phyloP scores from a whole-genome alignment of 2,113 vertebrate genomes.

The Pontoporia blainvillei region DNA sequence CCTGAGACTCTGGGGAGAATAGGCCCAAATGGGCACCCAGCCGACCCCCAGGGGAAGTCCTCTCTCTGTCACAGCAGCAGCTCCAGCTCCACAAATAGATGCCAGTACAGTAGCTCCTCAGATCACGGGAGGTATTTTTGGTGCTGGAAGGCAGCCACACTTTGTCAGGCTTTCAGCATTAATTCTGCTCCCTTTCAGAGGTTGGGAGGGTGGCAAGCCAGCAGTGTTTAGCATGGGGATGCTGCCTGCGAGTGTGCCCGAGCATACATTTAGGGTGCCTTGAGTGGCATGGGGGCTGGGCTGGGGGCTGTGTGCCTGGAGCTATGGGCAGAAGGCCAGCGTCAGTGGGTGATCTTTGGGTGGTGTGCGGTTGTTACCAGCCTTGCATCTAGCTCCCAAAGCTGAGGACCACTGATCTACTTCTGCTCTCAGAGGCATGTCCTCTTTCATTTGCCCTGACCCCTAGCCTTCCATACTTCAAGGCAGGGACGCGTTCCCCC shows the following conservation, averaged over 20 bases:
- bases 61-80: background rate
- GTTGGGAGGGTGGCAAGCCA: background rate
- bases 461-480: background rate
- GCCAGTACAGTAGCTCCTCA: constrained; percentile 28
- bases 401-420: background rate
- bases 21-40: background rate
- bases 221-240: constrained; percentile 8
- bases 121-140: constrained; percentile 61
- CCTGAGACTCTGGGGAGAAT: background rate
- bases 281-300: background rate
- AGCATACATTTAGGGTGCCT: background rate
- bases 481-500: background rate
- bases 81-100: constrained; percentile 34
- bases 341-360: too few species aligned
- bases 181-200: constrained; percentile 46
- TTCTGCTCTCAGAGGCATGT: background rate
- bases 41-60: background rate
- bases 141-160: constrained; percentile 54
- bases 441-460: background rate
- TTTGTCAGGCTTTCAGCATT: constrained; percentile 53
- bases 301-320: background rate
- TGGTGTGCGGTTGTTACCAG: background rate
- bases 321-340: background rate
- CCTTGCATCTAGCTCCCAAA: background rate
- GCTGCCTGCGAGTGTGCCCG: background rate